A percentile compares a stretch with the other conserved stretches of the same genome.
Evolutionary conservation across 2,797 vertebrate species (phyloP).

Genomic region (Manis pentadactyla): DNA sequence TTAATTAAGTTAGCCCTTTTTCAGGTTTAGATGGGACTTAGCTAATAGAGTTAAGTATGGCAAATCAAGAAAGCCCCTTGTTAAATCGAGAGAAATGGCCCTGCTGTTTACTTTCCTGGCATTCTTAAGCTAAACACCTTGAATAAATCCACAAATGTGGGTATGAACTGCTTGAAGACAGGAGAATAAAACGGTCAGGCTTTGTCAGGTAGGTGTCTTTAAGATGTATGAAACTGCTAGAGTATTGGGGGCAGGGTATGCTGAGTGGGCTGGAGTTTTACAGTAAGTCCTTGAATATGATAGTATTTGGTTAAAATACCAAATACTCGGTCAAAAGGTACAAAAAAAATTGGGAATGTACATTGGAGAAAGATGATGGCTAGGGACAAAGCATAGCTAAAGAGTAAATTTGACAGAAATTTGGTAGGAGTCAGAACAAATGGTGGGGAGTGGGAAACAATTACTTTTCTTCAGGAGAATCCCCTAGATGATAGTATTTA

Average conservation of each 20-base stretch:
- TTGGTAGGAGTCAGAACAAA: neutral
- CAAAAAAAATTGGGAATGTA: neutral
- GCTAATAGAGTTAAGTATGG: neutral
- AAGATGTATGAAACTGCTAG: neutral
- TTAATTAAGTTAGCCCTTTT: neutral
- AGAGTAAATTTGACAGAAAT: neutral
- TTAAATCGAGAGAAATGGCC: neutral
- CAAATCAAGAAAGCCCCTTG: neutral
- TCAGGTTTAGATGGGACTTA: neutral
- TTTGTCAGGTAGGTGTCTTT: neutral
- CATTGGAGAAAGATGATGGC: neutral
- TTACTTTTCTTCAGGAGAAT: neutral
- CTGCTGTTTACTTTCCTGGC: neutral
- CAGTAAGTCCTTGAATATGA: neutral
- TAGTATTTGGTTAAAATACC: constrained; percentile 9
- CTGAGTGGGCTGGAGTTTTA: neutral
- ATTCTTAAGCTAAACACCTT: neutral
- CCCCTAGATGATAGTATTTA: neutral
- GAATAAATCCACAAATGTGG: neutral
- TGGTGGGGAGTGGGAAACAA: neutral
- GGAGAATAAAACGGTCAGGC: neutral
- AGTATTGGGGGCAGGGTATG: neutral
- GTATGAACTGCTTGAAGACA: neutral
- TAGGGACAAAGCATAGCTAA: neutral
- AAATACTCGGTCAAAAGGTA: constrained; percentile 12